Evolutionary conservation across 2,797 vertebrate species (phyloP).

Genomic region (Passerculus sandwichensis): DNA sequence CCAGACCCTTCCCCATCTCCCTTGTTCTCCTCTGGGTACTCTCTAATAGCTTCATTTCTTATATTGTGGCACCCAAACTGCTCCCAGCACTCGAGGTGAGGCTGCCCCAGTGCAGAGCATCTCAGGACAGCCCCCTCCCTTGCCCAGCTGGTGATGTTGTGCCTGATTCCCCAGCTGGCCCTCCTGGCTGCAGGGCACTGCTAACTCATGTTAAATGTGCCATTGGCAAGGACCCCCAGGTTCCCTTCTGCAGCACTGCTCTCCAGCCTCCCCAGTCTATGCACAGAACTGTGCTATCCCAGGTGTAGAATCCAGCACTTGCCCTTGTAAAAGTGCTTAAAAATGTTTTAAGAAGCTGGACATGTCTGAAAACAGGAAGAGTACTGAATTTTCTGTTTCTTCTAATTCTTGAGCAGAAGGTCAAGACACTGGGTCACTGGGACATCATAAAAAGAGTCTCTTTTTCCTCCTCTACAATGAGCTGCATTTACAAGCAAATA

Average conservation of each 20-base stretch:
- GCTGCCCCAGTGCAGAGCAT: not conserved
- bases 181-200: not conserved
- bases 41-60: not conserved
- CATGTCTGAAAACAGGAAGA: not conserved
- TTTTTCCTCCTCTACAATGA: not conserved
- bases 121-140: not conserved
- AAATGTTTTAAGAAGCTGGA: not conserved
- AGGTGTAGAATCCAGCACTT: not conserved
- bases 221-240: rapidly evolving
- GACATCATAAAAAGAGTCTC: not conserved
- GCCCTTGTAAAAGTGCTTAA: not conserved
- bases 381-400: not conserved
- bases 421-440: not conserved
- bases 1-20: not conserved
- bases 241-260: not conserved
- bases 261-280: not conserved
- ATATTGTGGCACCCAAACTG: too few species aligned
- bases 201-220: not conserved
- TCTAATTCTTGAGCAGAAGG: not conserved
- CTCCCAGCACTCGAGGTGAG: rapidly evolving
- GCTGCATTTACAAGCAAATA: not conserved
- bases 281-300: not conserved
- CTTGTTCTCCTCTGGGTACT: not conserved
- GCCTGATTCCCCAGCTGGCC: not conserved
- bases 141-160: not conserved